These are phyloP conservation scores for Romanogobio albipinnatus DNA, from an alignment of 2,113 vertebrate species.

Conservation along the genomic window DNA sequence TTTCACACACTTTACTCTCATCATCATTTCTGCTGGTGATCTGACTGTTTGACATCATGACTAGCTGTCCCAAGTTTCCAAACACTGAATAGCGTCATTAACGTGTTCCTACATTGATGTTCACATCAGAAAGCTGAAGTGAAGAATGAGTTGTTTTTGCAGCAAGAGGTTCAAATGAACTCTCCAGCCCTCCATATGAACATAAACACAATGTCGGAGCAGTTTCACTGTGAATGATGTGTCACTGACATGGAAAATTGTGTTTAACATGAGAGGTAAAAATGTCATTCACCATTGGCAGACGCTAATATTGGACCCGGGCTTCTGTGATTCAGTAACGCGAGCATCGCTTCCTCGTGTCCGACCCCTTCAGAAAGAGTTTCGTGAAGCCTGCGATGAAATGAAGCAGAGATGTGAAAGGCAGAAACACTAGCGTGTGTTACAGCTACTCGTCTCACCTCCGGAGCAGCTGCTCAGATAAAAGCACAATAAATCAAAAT, in stretches of 20 bases:
- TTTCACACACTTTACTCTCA: not conserved
- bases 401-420: not conserved
- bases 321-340: not conserved
- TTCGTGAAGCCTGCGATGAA: not conserved
- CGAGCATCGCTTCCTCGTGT: not conserved
- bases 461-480: not conserved
- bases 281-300: not conserved
- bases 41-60: not conserved
- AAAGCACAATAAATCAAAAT: conserved; percentile 30
- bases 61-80: not conserved
- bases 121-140: not conserved
- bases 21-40: not conserved
- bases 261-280: not conserved
- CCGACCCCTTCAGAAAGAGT: not conserved
- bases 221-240: not conserved
- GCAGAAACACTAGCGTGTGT: conserved; percentile 8
- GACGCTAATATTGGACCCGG: conserved; percentile 1
- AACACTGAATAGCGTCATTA: not conserved
- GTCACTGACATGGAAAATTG: not conserved
- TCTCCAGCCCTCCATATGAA: not conserved
- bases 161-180: not conserved
- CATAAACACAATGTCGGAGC: not conserved
- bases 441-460: not conserved
- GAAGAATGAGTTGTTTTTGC: not conserved
- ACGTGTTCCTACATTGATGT: not conserved